phyloP scores from a whole-genome alignment of 2,113 vertebrate species.

The Grallaria varia region DNA sequence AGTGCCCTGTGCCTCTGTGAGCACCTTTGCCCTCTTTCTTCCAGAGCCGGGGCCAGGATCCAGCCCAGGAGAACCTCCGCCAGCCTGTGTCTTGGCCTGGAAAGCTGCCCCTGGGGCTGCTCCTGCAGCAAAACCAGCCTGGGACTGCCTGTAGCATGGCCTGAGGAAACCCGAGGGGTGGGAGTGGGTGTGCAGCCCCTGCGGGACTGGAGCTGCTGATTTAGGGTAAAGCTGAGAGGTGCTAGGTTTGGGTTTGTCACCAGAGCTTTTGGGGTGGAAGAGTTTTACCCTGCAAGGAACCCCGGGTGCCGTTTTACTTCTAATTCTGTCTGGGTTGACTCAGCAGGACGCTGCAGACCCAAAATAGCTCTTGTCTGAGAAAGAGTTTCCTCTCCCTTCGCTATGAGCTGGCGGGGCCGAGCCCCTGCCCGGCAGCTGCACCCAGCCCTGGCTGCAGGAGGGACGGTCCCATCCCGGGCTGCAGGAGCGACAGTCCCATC shows the following conservation, averaged over 20 bases:
- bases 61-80: background rate
- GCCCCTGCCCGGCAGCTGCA: accelerated
- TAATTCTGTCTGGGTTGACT: background rate
- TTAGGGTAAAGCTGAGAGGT: background rate
- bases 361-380: conserved; percentile 11
- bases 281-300: background rate
- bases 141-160: accelerated
- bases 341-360: background rate
- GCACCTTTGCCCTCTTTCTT: background rate
- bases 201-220: background rate
- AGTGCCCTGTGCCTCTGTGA: background rate
- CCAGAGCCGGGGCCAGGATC: background rate
- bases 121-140: background rate
- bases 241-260: background rate
- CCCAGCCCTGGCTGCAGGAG: background rate
- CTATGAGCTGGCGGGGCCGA: background rate
- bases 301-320: background rate
- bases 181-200: background rate
- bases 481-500: background rate
- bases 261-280: background rate
- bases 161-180: accelerated
- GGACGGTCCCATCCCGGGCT: background rate
- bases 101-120: background rate
- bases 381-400: conserved; percentile 4
- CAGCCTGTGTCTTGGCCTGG: background rate